Evolutionary conservation across 2,113 vertebrate genomes (phyloP).

Genomic region (Pachycephala philippinensis): DNA sequence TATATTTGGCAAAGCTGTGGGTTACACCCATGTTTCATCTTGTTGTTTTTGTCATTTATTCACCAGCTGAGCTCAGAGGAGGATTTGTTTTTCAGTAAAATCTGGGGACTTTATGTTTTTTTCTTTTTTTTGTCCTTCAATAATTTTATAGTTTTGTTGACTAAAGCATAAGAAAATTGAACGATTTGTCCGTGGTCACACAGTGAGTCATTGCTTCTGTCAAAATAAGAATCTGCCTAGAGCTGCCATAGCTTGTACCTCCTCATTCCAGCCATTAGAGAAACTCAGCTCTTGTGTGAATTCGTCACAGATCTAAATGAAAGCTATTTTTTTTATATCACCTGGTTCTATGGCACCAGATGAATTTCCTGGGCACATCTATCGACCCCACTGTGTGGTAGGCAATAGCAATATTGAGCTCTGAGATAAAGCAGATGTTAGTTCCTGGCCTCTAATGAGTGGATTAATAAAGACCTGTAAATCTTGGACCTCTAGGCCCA

Average conservation of each 20-base stretch:
- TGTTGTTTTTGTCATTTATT: conserved; percentile 65
- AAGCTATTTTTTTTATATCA: neutral
- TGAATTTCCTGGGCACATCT: neutral
- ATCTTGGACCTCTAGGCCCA: neutral
- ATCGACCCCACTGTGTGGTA: rapidly evolving
- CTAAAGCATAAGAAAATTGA: conserved; percentile 36
- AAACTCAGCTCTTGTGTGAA: neutral
- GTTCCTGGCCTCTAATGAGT: neutral
- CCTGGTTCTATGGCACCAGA: neutral
- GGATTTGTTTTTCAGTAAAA: conserved; percentile 51
- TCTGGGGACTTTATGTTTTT: conserved; percentile 39
- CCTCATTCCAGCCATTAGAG: neutral
- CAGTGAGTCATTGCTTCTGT: conserved; percentile 30
- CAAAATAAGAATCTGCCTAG: conserved; percentile 33
- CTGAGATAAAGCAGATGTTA: neutral
- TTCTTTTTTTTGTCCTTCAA: conserved; percentile 45
- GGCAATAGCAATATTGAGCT: neutral
- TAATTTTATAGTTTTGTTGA: conserved; percentile 63
- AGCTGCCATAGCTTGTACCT: neutral
- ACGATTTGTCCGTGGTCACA: neutral
- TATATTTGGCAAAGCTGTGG: conserved; percentile 43
- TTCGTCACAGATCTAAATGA: neutral
- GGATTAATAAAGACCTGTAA: neutral
- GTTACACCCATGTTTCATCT: conserved; percentile 59
- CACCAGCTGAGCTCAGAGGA: conserved; percentile 52